These are phyloP conservation scores for Scolopax bukidnonensis DNA, from an alignment of 2,797 vertebrate species.

Conservation along the genomic window DNA sequence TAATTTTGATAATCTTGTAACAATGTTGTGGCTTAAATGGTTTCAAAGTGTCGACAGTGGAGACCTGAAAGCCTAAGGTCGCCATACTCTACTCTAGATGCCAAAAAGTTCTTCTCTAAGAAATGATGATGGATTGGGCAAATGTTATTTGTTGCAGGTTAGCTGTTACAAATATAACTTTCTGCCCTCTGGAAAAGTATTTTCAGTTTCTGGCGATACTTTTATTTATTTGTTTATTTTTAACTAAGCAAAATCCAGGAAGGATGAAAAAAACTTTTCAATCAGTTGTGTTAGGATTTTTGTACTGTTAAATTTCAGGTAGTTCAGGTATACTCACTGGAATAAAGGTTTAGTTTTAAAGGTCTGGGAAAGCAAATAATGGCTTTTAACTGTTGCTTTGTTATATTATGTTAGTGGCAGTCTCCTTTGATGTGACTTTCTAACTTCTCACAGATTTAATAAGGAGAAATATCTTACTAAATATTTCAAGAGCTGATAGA, in stretches of 20 bases:
- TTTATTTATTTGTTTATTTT: background rate
- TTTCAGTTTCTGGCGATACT: background rate
- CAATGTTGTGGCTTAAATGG: background rate
- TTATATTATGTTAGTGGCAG: background rate
- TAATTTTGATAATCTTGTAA: background rate
- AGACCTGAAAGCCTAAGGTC: background rate
- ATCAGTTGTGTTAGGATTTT: background rate
- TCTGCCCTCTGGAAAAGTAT: background rate
- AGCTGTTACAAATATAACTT: background rate
- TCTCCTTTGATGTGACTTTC: background rate
- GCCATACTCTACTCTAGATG: background rate
- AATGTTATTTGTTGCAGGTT: background rate
- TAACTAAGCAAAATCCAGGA: background rate
- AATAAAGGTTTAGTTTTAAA: background rate
- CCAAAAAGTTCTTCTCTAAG: background rate
- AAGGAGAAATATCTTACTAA: background rate
- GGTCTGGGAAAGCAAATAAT: background rate
- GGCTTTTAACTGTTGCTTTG: background rate
- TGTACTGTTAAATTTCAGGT: background rate
- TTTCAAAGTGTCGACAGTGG: background rate
- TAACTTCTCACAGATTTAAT: background rate
- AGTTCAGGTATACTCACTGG: background rate
- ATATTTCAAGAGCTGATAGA: background rate
- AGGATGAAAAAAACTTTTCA: background rate
- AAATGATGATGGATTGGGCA: accelerated